A percentile compares a stretch with the other conserved stretches of the same genome.
These are phyloP conservation scores for Alligator mississippiensis DNA, from an alignment of 2,113 vertebrate species.

Conservation along the genomic window DNA sequence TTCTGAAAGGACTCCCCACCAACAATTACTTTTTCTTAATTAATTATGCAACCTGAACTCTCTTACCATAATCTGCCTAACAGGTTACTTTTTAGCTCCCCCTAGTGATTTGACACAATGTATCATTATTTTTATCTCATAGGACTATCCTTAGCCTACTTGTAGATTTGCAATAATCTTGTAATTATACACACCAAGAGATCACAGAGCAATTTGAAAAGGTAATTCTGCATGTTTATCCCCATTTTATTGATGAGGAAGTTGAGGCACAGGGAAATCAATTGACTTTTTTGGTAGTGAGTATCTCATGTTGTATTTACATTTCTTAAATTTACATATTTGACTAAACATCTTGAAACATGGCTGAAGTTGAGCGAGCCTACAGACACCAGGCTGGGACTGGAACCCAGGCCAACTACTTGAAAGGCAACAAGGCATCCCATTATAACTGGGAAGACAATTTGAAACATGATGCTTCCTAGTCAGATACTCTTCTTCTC, in stretches of 20 bases:
- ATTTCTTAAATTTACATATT: background rate
- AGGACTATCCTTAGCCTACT: background rate
- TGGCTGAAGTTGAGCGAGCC: background rate
- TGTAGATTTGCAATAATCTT: background rate
- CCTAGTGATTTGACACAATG: slow-evolving; percentile 55
- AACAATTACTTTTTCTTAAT: background rate
- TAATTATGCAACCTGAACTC: slow-evolving; percentile 5
- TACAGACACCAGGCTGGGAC: too few species aligned
- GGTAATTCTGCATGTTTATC: background rate
- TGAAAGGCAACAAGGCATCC: too few species aligned
- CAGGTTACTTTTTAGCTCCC: slow-evolving; percentile 66
- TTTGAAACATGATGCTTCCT: background rate
- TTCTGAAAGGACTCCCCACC: background rate
- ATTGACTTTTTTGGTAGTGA: background rate
- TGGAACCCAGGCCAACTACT: too few species aligned
- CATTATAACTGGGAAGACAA: too few species aligned
- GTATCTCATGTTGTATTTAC: background rate
- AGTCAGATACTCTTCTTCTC: background rate
- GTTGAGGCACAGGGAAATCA: background rate
- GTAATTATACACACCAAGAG: background rate
- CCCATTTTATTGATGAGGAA: background rate
- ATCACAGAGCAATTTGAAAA: background rate
- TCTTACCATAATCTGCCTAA: background rate
- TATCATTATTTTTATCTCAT: background rate
- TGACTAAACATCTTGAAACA: background rate